Conservation (phyloP, 2,113 vertebrate genomes). For the Columbina picui region DNA sequence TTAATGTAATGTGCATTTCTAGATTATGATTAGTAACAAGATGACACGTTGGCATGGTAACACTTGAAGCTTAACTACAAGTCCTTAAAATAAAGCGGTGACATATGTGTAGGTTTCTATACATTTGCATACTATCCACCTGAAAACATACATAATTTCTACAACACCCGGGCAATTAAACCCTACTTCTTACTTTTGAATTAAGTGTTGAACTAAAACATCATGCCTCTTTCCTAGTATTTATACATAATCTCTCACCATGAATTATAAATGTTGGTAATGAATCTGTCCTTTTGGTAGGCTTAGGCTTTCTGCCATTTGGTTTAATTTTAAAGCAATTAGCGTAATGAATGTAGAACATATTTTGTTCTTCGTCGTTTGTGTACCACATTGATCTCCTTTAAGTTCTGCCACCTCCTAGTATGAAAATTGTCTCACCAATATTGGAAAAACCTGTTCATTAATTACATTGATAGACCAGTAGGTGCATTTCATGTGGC, state of each 20-base stretch:
- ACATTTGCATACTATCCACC: conserved; percentile 25
- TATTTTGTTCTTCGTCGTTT: neutral
- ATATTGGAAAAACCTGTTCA: neutral
- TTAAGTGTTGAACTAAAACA: conserved; percentile 23
- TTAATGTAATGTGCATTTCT: conserved; percentile 48
- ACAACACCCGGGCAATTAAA: conserved; percentile 17
- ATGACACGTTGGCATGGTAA: conserved; percentile 73
- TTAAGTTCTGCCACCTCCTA: neutral
- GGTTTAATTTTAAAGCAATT: neutral
- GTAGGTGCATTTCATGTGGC: neutral
- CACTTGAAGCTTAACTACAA: conserved; percentile 52
- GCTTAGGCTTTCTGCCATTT: neutral
- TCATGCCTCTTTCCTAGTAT: neutral
- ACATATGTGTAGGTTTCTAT: conserved; percentile 42
- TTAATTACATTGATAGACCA: neutral
- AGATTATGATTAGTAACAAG: conserved; percentile 66
- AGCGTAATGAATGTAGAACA: neutral
- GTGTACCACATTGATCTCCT: neutral
- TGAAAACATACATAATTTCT: conserved; percentile 16
- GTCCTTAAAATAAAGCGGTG: conserved; percentile 69
- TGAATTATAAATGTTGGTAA: neutral
- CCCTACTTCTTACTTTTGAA: neutral
- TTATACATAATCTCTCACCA: neutral
- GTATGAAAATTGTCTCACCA: neutral
- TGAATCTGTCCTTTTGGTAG: neutral